Conservation (phyloP, 2,113 vertebrate species). For the Sceloporus tristichus region DNA sequence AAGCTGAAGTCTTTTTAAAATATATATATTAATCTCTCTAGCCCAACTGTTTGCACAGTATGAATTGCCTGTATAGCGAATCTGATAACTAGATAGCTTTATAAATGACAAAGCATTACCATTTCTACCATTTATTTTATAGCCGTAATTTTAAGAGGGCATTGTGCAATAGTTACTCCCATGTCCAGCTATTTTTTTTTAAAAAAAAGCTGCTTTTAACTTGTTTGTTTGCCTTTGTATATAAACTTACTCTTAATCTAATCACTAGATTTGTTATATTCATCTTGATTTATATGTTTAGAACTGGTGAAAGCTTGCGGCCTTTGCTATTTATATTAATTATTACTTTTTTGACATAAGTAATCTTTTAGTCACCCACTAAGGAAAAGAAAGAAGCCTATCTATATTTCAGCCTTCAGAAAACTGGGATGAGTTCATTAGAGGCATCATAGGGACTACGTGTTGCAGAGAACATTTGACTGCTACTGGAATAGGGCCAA, state of each 20-base stretch:
- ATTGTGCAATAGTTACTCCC: constrained; percentile 87
- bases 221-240: constrained; percentile 83
- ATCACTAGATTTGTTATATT: constrained; percentile 80
- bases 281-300: constrained; percentile 75
- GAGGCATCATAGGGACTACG: not conserved
- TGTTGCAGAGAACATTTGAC: not conserved
- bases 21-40: constrained; percentile 53
- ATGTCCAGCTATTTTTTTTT: constrained; percentile 75
- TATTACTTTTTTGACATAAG: constrained; percentile 68
- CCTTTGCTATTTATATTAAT: constrained; percentile 77
- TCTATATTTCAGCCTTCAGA: constrained; percentile 48
- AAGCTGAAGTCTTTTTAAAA: constrained; percentile 62
- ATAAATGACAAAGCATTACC: constrained; percentile 78
- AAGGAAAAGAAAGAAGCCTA: constrained; percentile 38
- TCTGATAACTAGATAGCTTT: constrained; percentile 79
- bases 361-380: constrained; percentile 58
- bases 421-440: constrained; percentile 24
- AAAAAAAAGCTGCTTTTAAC: constrained; percentile 83
- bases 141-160: constrained; percentile 85
- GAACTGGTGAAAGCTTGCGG: constrained; percentile 79
- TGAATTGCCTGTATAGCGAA: constrained; percentile 81
- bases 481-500: not conserved
- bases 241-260: constrained; percentile 80
- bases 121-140: constrained; percentile 75
- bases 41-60: constrained; percentile 78